Conservation (phyloP, 2,113 vertebrate species). For the Platycercus adscitus region DNA sequence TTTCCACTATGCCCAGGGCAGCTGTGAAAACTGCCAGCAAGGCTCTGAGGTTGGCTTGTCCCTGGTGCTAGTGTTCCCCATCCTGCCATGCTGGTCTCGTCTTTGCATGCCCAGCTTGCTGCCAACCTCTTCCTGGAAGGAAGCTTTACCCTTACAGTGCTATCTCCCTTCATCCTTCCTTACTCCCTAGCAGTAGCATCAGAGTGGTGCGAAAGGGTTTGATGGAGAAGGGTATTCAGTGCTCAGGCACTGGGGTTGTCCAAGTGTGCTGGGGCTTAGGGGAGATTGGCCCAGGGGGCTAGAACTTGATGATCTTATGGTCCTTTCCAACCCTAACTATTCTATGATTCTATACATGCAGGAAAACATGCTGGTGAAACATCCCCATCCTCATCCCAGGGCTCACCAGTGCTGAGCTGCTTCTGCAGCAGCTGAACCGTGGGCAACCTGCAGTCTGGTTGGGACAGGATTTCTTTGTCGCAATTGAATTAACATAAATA, state of each 20-base stretch:
- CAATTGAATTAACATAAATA: background rate
- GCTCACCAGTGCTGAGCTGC: background rate
- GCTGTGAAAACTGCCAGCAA: background rate
- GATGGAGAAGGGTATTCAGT: background rate
- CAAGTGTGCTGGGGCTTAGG: background rate
- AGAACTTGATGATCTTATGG: too few species aligned
- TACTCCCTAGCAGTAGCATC: background rate
- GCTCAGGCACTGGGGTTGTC: background rate
- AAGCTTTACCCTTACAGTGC: accelerated
- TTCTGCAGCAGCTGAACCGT: background rate
- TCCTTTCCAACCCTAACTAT: too few species aligned
- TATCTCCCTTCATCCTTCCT: background rate
- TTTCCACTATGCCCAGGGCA: accelerated
- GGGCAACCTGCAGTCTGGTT: accelerated
- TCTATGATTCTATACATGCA: too few species aligned
- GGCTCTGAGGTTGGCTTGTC: background rate
- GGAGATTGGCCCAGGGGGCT: background rate
- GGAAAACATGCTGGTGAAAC: background rate
- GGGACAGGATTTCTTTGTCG: background rate
- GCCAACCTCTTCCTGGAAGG: background rate
- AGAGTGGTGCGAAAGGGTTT: accelerated
- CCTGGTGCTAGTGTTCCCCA: background rate
- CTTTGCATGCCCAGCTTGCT: background rate
- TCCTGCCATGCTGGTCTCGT: background rate
- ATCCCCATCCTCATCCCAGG: background rate